A percentile compares a stretch with the other conserved stretches of the same genome.
phyloP scores from a whole-genome alignment of 2,113 vertebrate species.

The Nasalis larvatus region DNA sequence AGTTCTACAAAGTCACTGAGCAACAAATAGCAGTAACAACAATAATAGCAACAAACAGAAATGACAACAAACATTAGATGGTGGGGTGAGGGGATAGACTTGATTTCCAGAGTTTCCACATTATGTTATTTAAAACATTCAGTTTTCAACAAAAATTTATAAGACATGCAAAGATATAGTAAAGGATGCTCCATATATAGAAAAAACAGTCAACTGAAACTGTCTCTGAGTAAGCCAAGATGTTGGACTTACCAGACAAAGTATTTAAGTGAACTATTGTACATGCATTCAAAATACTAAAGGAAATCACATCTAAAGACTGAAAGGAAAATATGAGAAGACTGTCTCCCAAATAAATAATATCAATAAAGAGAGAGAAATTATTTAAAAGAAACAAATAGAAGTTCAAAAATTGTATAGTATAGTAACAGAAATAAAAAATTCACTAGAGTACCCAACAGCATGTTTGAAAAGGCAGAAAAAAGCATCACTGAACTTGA shows the following conservation, averaged over 20 bases:
- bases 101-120: neutral
- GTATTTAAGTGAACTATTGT: neutral
- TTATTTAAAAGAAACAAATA: neutral
- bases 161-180: neutral
- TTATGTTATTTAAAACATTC: neutral
- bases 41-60: neutral
- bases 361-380: neutral
- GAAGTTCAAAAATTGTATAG: neutral
- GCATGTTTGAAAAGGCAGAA: neutral
- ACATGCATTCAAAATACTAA: constrained; percentile 7
- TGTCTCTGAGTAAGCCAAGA: neutral
- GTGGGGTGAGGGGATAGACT: neutral
- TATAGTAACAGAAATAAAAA: neutral
- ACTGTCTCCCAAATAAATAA: neutral
- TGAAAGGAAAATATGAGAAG: neutral
- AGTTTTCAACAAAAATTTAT: neutral
- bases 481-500: neutral
- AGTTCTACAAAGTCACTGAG: neutral
- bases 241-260: neutral
- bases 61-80: neutral
- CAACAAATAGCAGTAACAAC: neutral
- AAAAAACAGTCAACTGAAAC: neutral
- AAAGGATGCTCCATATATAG: neutral
- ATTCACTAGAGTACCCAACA: neutral
- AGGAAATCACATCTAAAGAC: neutral